phyloP scores from a whole-genome alignment of 1,140 invertebrate species.

The Drosophila santomea region DNA sequence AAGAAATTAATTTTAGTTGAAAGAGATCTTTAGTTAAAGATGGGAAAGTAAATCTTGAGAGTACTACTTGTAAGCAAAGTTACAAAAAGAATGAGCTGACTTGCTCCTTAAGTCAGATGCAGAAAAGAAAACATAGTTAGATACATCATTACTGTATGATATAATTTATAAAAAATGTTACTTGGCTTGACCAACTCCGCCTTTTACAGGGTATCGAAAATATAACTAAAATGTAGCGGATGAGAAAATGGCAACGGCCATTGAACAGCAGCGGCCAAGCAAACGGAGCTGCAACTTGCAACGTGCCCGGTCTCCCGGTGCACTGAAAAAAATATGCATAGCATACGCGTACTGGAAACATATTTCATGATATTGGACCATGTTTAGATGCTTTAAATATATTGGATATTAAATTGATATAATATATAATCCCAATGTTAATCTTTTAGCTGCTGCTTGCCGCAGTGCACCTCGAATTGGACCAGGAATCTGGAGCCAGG shows the following conservation, averaged over 20 bases:
- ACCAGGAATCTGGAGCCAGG: constrained; percentile 8
- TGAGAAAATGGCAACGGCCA: constrained; percentile 30
- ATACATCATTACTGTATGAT: no score
- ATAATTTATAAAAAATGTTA: background rate
- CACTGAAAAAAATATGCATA: background rate
- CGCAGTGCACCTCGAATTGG: constrained; percentile 21
- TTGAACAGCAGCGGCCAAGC: constrained; percentile 24
- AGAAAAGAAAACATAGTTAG: no score
- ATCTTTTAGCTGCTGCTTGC: background rate
- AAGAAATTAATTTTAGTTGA: no score
- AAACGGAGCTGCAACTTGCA: constrained; percentile 37
- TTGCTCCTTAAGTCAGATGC: no score
- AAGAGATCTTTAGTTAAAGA: no score
- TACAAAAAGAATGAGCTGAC: no score
- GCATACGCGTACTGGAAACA: no score
- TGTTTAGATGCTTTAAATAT: background rate
- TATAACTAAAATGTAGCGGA: background rate
- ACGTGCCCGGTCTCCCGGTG: constrained; percentile 45
- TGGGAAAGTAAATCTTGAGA: no score
- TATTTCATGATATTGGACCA: no score
- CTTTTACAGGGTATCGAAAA: constrained; percentile 4
- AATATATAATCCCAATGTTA: no score
- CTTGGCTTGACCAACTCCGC: background rate
- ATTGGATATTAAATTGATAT: no score
- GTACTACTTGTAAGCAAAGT: no score